Evolutionary conservation across 2,113 vertebrate genomes (phyloP), one percentile per base, ranked within the genome.

Genomic region (Rhineura floridana): DNA sequence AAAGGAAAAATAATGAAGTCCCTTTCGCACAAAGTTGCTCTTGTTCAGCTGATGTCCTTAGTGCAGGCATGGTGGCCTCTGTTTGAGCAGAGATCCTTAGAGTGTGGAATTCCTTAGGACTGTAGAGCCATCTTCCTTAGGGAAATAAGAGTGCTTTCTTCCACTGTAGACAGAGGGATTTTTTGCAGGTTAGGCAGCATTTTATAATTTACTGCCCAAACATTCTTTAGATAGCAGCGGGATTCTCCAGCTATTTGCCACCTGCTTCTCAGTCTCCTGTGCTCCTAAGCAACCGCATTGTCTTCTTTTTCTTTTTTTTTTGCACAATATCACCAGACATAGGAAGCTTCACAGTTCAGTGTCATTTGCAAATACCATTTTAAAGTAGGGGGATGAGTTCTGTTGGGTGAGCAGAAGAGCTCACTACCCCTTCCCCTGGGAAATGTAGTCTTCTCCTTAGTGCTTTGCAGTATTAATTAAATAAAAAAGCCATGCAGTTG

Each of bases 401-500:
- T 95, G 94, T 92, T 87, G 92, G 94, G 91, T 91, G 94, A 93
- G 88, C 50, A 94, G 93, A 96, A 92, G 94, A 95, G 93, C 90
- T 90, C 93, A 63, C 91, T 15, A 88, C 46, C 79, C 92, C n/a
- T n/a, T n/a, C n/a, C 96, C 95, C 96, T 96, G 96, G 95, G 95
- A 96, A 96, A 93, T 88, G 93, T 82, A 95, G 95, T 96, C 95
- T 95, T 95, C 90, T 93, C 90, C 93, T 95, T 97, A 97, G 97
- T 98, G 97, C 97, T 98, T 97, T 95, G 97, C 95, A 96, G 95
- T 97, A 95, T 97, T 91, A 89, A 93, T 97, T 96, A 97, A 96
- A 98, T 93, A 96, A 96, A 96, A 96, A 98, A 98, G 98, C 98
- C 98, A 98, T 98, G 98, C 97, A 98, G 97, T 93, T 93, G 93